These are phyloP conservation scores for Contarinia nasturtii DNA, from an alignment of 1,140 invertebrate species.

Conservation along the genomic window DNA sequence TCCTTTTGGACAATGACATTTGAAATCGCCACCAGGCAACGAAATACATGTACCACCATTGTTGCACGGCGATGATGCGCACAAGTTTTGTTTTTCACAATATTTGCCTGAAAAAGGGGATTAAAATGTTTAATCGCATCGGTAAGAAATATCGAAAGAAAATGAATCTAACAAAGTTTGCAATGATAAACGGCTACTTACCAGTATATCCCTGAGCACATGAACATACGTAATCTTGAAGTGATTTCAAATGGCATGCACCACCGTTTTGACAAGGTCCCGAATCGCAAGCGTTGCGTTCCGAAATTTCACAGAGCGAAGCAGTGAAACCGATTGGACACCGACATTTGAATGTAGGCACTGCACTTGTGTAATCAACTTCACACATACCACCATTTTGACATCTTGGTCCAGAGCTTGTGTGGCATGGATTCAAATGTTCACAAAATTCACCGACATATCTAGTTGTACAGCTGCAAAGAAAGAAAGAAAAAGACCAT, in stretches of 20 bases:
- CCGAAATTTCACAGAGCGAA: slow-evolving; percentile 77
- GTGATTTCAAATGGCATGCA: slow-evolving; percentile 54
- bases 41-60: slow-evolving; percentile 72
- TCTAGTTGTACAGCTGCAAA: slow-evolving; percentile 72
- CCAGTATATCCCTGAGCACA: slow-evolving; percentile 73
- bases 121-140: no score
- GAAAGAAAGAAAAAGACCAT: slow-evolving; percentile 15
- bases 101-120: slow-evolving; percentile 43
- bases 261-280: slow-evolving; percentile 73
- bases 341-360: slow-evolving; percentile 62
- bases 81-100: slow-evolving; percentile 76
- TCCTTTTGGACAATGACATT: slow-evolving; percentile 67
- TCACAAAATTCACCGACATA: slow-evolving; percentile 91
- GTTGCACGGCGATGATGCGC: slow-evolving; percentile 68
- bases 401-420: slow-evolving; percentile 53
- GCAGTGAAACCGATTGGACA: slow-evolving; percentile 83
- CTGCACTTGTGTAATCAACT: slow-evolving; percentile 39
- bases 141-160: neutral
- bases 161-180: neutral
- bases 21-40: slow-evolving; percentile 45
- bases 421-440: slow-evolving; percentile 78
- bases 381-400: slow-evolving; percentile 86
- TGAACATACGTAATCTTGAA: slow-evolving; percentile 62
- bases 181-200: slow-evolving; percentile 25
- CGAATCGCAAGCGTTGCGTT: slow-evolving; percentile 78